Conservation (phyloP, 2,113 vertebrate genomes). For the Amphilophus citrinellus region DNA sequence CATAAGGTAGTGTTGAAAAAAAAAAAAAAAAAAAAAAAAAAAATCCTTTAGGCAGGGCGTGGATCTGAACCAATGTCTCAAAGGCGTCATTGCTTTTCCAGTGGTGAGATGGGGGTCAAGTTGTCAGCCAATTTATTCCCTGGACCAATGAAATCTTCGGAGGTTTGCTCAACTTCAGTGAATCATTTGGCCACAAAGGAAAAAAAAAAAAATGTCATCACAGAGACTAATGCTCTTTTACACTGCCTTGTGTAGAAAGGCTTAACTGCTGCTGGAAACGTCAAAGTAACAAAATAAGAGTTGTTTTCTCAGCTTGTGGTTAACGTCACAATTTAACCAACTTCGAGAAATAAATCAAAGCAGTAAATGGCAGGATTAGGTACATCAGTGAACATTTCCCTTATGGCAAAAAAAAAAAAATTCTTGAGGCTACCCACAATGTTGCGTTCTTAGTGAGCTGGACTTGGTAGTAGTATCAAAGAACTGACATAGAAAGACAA, state of each 20-base stretch:
- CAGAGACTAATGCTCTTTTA: constrained; percentile 91
- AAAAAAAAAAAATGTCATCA: constrained; percentile 89
- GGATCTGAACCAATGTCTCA: constrained; percentile 90
- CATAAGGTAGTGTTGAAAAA: constrained; percentile 17
- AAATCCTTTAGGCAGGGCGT: constrained; percentile 85
- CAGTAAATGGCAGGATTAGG: constrained; percentile 89
- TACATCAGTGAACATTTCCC: constrained; percentile 88
- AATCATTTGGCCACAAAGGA: constrained; percentile 89
- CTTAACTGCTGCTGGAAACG: constrained; percentile 89
- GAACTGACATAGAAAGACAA: constrained; percentile 99
- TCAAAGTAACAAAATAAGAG: constrained; percentile 88
- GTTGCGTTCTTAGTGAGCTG: constrained; percentile 98
- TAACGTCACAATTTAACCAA: constrained; percentile 87
- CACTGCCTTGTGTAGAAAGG: constrained; percentile 82
- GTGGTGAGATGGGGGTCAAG: constrained; percentile 92
- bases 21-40: constrained; percentile 28
- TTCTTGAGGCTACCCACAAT: constrained; percentile 99
- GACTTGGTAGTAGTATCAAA: constrained; percentile 99
- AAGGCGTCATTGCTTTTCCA: constrained; percentile 94
- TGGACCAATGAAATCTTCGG: constrained; percentile 98
- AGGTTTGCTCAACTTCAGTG: constrained; percentile 95
- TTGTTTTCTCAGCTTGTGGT: constrained; percentile 79
- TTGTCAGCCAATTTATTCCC: constrained; percentile 98
- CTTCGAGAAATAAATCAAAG: constrained; percentile 87
- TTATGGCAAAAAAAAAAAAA: constrained; percentile 73